Base-by-base conservation (phyloP, 2,797 vertebrate genomes). In the Sphaeramia orbicularis region DNA sequence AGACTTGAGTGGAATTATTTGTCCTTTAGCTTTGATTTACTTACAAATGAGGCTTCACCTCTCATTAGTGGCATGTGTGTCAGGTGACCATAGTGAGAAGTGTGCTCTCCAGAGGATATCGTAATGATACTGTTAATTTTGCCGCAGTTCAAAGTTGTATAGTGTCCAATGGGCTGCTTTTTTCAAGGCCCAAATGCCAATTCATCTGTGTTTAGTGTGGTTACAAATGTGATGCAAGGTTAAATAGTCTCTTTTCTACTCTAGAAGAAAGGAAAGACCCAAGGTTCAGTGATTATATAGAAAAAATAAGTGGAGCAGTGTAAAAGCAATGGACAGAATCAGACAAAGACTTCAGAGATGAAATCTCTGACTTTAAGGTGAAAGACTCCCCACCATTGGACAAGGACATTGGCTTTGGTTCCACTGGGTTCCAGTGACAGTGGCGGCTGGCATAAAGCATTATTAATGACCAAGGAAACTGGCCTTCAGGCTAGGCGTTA, bases 381-480 rank as follows among this genome's bases (percentile, higher is more conserved):
- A 88, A 90, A 86, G 79, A 86, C 85, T 87, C 80, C 55, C 67
- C 68, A 79, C 79, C 41, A 59, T 69, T 81, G 90, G 80, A 87
- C 86, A 92, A 93, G 91, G 89, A 92, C 89, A 90, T 65, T 79
- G 78, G 86, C 84, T 89, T 83, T 80, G 76, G 86, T 89, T 91
- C 80, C 83, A 80, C 78, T 90, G 89, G 91, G 89, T 85, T 89
- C 81, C 76, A 85, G 84, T 91, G 89, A 92, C 89, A 89, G 88
- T 85, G 85, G 86, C 55, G 80, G 84, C 81, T 88, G 89, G 90
- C 87, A 89, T 90, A 91, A 92, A 91, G 87, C 87, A 83, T 91
- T 94, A 93, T 93, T 94, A 94, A 94, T 94, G 92, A 93, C 86
- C 85, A 77, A 81, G 89, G 89, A 92, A 91, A 91, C 85, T 89